Percentiles rank a stretch among this genome's conserved stretches.
These are phyloP conservation scores for Colletes collaris DNA, from an alignment of 2,888 invertebrate genomes.

Conservation along the genomic window DNA sequence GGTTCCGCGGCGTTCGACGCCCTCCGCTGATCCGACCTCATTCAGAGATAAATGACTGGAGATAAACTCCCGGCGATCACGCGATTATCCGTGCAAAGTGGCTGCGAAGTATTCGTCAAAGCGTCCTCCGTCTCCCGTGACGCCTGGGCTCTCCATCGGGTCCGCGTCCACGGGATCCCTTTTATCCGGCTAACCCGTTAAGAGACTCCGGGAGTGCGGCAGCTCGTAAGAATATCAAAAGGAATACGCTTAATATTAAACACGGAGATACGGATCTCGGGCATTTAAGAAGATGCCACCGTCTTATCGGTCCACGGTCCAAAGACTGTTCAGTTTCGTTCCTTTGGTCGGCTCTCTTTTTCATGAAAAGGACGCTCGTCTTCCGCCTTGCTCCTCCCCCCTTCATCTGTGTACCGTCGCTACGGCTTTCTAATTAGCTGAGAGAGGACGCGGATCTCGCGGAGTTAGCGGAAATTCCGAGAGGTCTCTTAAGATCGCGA, in stretches of 20 bases:
- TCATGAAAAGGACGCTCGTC: conserved; percentile 53
- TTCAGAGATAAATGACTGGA: conserved; percentile 43
- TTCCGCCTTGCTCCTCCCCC: conserved; percentile 34
- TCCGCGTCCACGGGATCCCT: conserved; percentile 45
- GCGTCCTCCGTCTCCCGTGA: conserved; percentile 24
- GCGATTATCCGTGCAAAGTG: conserved; percentile 61
- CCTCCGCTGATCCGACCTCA: conserved; percentile 5
- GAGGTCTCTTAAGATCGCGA: conserved; percentile 46
- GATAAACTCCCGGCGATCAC: conserved; percentile 49
- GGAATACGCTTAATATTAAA: conserved; percentile 79
- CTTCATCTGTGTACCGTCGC: conserved; percentile 36
- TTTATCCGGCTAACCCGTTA: conserved; percentile 66
- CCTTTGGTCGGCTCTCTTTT: conserved; percentile 61
- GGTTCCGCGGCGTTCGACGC: conserved; percentile 3
- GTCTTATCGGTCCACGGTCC: conserved; percentile 68
- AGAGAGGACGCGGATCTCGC: conserved; percentile 52
- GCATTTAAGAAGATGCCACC: conserved; percentile 72
- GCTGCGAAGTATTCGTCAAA: conserved; percentile 63
- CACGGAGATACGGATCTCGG: conserved; percentile 75
- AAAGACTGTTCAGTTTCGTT: conserved; percentile 74
- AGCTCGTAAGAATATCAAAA: conserved; percentile 74
- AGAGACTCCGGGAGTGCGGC: conserved; percentile 57
- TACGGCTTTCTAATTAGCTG: conserved; percentile 66
- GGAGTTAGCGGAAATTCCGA: conserved; percentile 55
- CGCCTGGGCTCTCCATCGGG: conserved; percentile 36